Conservation (phyloP, 2,113 vertebrate genomes). For the Prochilodus magdalenae region DNA sequence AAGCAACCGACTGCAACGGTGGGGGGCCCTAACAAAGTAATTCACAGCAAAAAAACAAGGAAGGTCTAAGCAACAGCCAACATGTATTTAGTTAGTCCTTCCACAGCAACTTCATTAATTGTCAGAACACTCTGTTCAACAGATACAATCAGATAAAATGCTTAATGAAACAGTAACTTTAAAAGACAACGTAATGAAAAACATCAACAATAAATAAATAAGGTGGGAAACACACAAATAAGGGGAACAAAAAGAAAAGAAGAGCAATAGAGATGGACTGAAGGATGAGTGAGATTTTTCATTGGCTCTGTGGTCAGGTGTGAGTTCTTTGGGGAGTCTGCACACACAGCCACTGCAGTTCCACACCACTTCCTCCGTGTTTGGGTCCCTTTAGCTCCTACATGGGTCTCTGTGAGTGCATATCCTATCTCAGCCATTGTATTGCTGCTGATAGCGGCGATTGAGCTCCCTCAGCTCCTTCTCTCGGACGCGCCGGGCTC, state of each 20-base stretch:
- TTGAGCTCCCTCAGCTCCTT: slow-evolving; percentile 95
- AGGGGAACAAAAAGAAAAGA: slow-evolving; percentile 26
- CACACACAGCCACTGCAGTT: not conserved
- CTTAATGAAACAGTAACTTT: slow-evolving; percentile 73
- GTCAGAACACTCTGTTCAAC: slow-evolving; percentile 81
- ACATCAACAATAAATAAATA: slow-evolving; percentile 82
- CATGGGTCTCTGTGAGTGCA: not conserved
- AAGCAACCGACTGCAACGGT: slow-evolving; percentile 34
- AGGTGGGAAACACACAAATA: slow-evolving; percentile 60
- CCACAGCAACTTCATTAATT: slow-evolving; percentile 53
- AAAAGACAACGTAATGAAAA: slow-evolving; percentile 59
- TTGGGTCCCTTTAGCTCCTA: not conserved
- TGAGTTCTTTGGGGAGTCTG: slow-evolving; percentile 5
- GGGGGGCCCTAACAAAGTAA: slow-evolving; percentile 66
- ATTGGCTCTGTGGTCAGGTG: slow-evolving; percentile 51
- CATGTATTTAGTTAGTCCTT: slow-evolving; percentile 54
- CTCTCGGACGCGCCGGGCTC: slow-evolving; percentile 90
- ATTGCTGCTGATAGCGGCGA: slow-evolving; percentile 96
- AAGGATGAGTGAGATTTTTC: slow-evolving; percentile 26
- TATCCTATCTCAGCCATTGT: slow-evolving; percentile 85
- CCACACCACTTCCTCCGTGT: not conserved
- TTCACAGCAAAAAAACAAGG: slow-evolving; percentile 78
- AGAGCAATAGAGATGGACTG: slow-evolving; percentile 31
- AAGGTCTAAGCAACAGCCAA: slow-evolving; percentile 56
- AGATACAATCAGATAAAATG: slow-evolving; percentile 75